These are phyloP conservation scores for Lathamus discolor DNA, from an alignment of 2,113 vertebrate species.

Conservation along the genomic window DNA sequence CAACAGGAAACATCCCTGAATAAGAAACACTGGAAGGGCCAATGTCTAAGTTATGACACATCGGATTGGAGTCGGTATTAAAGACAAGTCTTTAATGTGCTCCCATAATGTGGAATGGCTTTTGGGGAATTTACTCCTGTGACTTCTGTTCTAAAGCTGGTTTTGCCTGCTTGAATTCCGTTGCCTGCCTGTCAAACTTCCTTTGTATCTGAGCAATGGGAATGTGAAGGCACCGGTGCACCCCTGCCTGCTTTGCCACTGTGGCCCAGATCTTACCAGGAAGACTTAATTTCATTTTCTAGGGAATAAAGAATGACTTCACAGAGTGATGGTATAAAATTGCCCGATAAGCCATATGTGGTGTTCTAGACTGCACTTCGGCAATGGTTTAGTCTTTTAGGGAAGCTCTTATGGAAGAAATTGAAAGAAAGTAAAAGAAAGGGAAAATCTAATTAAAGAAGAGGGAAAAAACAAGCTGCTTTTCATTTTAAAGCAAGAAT, in stretches of 20 bases:
- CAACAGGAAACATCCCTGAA: not conserved
- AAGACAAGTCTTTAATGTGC: not conserved
- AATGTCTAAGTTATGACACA: not conserved
- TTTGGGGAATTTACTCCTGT: not conserved
- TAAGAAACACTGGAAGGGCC: not conserved
- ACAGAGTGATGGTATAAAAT: slow-evolving; percentile 1
- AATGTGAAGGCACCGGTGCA: not conserved
- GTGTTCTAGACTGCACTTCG: not conserved
- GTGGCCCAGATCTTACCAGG: not conserved
- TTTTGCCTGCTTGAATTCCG: not conserved
- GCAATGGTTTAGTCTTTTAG: slow-evolving; percentile 13
- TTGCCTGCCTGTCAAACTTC: not conserved
- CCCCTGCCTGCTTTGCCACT: not conserved
- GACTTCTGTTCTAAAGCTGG: not conserved
- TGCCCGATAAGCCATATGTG: not conserved
- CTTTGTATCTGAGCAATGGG: not conserved
- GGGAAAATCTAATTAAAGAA: not conserved
- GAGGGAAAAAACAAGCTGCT: not conserved
- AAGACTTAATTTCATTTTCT: slow-evolving; percentile 46
- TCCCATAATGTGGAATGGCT: not conserved
- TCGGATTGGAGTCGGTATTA: not conserved
- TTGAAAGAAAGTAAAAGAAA: not conserved
- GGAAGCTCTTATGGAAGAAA: not conserved
- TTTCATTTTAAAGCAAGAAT: slow-evolving; percentile 6
- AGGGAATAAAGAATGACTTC: slow-evolving; percentile 27